Evolutionary conservation across 2,113 vertebrate genomes (phyloP).

Genomic region (Onychorhynchus coronatus): DNA sequence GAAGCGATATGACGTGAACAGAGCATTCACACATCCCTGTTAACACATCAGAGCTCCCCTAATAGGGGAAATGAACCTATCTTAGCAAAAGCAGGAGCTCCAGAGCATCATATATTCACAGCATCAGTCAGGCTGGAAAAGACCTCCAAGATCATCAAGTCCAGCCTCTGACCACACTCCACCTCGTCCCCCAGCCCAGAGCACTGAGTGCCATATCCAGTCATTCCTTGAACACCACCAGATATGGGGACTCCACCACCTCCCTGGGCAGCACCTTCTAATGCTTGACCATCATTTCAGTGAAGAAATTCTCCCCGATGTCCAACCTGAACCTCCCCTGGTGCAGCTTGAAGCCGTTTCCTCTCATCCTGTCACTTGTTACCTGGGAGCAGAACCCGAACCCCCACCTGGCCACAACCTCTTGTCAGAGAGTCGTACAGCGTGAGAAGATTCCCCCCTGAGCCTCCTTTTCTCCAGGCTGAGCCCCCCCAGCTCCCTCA

Average conservation of each 20-base stretch:
- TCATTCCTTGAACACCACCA: background rate
- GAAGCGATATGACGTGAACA: background rate
- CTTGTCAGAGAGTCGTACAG: background rate
- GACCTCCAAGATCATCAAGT: background rate
- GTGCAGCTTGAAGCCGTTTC: rapidly evolving
- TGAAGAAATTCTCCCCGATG: background rate
- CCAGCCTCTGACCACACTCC: background rate
- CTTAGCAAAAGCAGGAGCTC: background rate
- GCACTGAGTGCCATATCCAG: background rate
- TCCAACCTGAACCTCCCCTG: background rate
- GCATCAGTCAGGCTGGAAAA: background rate
- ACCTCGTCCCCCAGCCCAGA: background rate
- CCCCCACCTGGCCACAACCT: rapidly evolving
- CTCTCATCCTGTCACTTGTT: rapidly evolving
- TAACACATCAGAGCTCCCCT: background rate
- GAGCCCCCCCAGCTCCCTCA: background rate
- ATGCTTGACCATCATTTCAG: background rate
- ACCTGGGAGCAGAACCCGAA: background rate
- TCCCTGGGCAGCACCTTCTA: background rate
- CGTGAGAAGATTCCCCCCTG: background rate
- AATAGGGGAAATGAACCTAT: background rate
- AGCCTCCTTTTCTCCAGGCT: background rate
- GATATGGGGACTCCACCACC: background rate
- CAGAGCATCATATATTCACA: background rate
- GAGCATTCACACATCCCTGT: background rate